Evolutionary conservation across 2,888 invertebrate species (phyloP).

Genomic region (Marasmarcha lunaedactyla): DNA sequence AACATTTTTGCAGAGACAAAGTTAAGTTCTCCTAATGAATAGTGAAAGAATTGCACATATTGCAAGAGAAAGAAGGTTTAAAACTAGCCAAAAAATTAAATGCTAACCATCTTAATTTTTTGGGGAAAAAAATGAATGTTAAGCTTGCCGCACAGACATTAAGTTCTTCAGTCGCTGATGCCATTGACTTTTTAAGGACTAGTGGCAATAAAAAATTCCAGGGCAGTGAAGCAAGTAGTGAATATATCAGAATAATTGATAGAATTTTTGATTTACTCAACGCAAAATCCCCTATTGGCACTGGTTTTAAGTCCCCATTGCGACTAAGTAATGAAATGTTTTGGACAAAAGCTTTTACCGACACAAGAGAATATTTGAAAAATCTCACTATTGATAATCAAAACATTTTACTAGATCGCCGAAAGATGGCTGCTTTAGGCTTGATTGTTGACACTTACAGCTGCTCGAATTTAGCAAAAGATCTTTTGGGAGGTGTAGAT

Average conservation of each 20-base stretch:
- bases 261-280: constrained; percentile 13
- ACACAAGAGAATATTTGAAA: constrained; percentile 7
- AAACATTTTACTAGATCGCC: constrained; percentile 1
- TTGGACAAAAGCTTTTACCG: constrained; percentile 4
- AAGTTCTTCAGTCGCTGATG: constrained; percentile 14
- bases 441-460: background rate
- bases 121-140: constrained; percentile 14
- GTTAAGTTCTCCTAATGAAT: constrained; percentile 6
- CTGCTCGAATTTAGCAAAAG: background rate
- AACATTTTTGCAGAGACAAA: background rate
- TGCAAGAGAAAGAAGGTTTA: constrained; percentile 15
- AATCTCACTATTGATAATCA: constrained; percentile 3
- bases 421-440: constrained; percentile 1
- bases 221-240: constrained; percentile 10
- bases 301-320: constrained; percentile 10
- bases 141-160: constrained; percentile 12
- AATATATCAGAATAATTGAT: constrained; percentile 11
- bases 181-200: constrained; percentile 9
- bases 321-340: constrained; percentile 7
- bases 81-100: constrained; percentile 12
- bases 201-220: constrained; percentile 7
- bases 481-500: background rate
- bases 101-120: constrained; percentile 6
- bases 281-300: constrained; percentile 9
- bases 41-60: constrained; percentile 9